Evolutionary conservation across 2,888 invertebrate genomes (phyloP).

Genomic region (Eubasilissa splendida): DNA sequence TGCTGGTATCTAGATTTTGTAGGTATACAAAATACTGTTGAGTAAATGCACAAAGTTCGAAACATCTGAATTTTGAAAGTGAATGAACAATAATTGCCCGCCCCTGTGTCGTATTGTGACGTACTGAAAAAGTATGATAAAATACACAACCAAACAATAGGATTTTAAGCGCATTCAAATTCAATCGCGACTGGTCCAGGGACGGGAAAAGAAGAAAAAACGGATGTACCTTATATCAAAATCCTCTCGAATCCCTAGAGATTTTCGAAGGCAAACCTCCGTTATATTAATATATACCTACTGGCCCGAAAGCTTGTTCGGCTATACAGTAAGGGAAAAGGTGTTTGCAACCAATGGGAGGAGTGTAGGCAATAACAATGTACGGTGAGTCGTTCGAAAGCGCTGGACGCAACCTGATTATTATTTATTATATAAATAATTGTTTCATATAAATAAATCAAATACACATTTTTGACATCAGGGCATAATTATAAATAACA

Average conservation of each 20-base stretch:
- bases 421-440: neutral
- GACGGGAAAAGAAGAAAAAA: conserved; percentile 53
- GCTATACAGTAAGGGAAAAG: conserved; percentile 58
- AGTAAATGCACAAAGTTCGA: no score
- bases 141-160: conserved; percentile 55
- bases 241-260: conserved; percentile 59
- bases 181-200: conserved; percentile 57
- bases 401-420: conserved; percentile 31
- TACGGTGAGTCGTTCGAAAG: neutral
- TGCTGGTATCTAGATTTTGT: no score
- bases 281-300: conserved; percentile 59
- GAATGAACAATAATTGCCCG: conserved; percentile 43
- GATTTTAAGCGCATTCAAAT: conserved; percentile 59
- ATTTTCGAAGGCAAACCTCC: conserved; percentile 59
- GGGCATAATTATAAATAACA: no score
- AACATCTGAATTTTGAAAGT: no score
- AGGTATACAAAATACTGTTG: no score
- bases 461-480: no score
- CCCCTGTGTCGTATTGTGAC: conserved; percentile 40
- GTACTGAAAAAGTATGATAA: conserved; percentile 54
- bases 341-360: conserved; percentile 56
- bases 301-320: conserved; percentile 55
- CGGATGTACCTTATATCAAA: conserved; percentile 58
- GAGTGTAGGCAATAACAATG: conserved; percentile 53
- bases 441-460: no score